Base-by-base conservation (phyloP, 2,888 invertebrate genomes). In the Eretmocerus hayati region DNA sequence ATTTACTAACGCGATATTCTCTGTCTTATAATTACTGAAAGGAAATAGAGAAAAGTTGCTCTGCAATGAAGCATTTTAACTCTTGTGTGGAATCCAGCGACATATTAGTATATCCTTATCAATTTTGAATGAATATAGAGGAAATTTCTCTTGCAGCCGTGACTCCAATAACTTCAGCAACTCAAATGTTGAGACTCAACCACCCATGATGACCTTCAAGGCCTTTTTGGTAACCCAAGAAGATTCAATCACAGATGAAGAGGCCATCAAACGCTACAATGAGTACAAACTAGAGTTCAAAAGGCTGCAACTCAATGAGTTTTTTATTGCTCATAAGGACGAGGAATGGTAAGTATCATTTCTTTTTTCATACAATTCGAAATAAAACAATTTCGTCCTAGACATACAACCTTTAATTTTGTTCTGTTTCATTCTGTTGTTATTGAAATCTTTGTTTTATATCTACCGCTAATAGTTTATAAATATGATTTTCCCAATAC, bases 291-390 rank as follows among this genome's bases (percentile, higher is more conserved):
- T 91, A 64, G 97, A 99, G 65, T 99, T 96, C 73, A 87, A 90
- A 63, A 80, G 92, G 45, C 93, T 94, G 69, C 97, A 97, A 72
- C 81, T 97, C 47, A 94, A 94, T 75, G 95, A 97, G 72, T 99
- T 99, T 77, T 99, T 99, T 76, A 87, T 96, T 62, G 88, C 90
- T 38, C 99, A 99, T 77, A 99, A 99, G 75, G 97, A 99, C 66
- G 97, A 99, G 74, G 99, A 99, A 85, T 99, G 99, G 99, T 97
- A 81, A 78, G 88, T 8, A 1, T n/a, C n/a, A n/a, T 39, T 46
- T 11, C 13, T 33, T 36, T 42, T 45, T 37, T 47, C 19, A 23
- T 4, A 19, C 2, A 23, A 15, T 11, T 33, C 5, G 32, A 35
- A 38, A 35, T 42, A 20, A 13, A n/a, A n/a, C n/a, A n/a, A n/a